Base-by-base conservation (phyloP, 2,888 invertebrate species). In the Apodemia mormo region DNA sequence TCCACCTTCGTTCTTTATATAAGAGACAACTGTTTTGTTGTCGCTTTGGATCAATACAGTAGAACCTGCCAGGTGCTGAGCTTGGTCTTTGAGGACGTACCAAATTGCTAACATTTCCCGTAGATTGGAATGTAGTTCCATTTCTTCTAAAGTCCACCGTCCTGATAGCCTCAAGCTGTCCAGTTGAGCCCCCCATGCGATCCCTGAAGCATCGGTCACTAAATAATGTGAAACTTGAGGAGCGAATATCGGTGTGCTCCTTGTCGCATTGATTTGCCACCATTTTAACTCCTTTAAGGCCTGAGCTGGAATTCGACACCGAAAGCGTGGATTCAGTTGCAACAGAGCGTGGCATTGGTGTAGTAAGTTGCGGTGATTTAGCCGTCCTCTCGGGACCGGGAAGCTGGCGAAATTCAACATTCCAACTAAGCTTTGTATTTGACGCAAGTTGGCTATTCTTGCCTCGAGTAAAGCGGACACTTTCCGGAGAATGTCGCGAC, bases 121-220 rank as follows among this genome's bases (percentile, higher is more conserved):
- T 2, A 37, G 37, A 37, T 37, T 37, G 37, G 5, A 37, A 5
- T 37, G 37, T 5, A 52, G 33, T 43, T 68, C 71, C 67, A 58
- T 81, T 76, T 68, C 70, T 87, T 87, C 69, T 82, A 81, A 73
- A 75, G 73, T 49, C 75, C 78, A 43, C 4, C 8, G 12, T n/a
- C n/a, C n/a, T n/a, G n/a, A n/a, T n/a, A n/a, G n/a, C n/a, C n/a
- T n/a, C n/a, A n/a, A n/a, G n/a, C n/a, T n/a, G n/a, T n/a, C n/a
- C n/a, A n/a, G n/a, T n/a, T n/a, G n/a, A n/a, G n/a, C n/a, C n/a
- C n/a, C n/a, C n/a, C n/a, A n/a, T n/a, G n/a, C n/a, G n/a, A n/a
- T n/a, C n/a, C n/a, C n/a, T n/a, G n/a, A n/a, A n/a, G n/a, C n/a
- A n/a, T n/a, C n/a, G n/a, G n/a, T n/a, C n/a, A n/a, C n/a, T n/a